Percentiles rank a stretch among this genome's conserved stretches.
Conservation (phyloP, 2,888 invertebrate genomes). For the Microplitis deprimator region DNA sequence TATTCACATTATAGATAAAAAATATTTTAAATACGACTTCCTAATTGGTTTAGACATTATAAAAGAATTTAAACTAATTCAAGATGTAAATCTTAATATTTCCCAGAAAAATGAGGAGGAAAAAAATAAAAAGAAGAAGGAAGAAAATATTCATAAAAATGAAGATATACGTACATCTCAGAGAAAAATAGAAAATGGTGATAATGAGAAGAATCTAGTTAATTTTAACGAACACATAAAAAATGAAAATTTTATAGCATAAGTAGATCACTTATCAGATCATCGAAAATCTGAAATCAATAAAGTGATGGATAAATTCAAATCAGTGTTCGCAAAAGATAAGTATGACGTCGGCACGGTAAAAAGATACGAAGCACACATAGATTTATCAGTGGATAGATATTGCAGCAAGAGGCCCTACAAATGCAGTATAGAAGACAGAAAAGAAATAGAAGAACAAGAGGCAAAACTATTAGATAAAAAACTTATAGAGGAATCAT, state of each 20-base stretch:
- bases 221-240: slow-evolving; percentile 34
- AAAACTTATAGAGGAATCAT: slow-evolving; percentile 44
- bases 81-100: slow-evolving; percentile 53
- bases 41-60: slow-evolving; percentile 56
- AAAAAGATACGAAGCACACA: slow-evolving; percentile 40
- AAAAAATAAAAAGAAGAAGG: slow-evolving; percentile 11
- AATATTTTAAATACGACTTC: slow-evolving; percentile 55
- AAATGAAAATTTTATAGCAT: slow-evolving; percentile 32
- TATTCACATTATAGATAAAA: slow-evolving; percentile 51
- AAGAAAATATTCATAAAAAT: not conserved
- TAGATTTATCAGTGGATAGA: slow-evolving; percentile 36
- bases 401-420: slow-evolving; percentile 39
- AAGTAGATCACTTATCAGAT: slow-evolving; percentile 34
- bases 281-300: slow-evolving; percentile 39
- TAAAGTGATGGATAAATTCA: slow-evolving; percentile 49
- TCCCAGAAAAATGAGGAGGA: slow-evolving; percentile 10
- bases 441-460: slow-evolving; percentile 42
- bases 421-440: slow-evolving; percentile 32
- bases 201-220: not conserved
- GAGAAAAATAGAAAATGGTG: not conserved
- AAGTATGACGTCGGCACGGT: slow-evolving; percentile 48
- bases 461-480: slow-evolving; percentile 43
- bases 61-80: slow-evolving; percentile 53
- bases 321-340: slow-evolving; percentile 50
- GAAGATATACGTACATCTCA: not conserved